Conservation (phyloP, 2,797 vertebrate species). For the Myoxocephalus aenaeus region DNA sequence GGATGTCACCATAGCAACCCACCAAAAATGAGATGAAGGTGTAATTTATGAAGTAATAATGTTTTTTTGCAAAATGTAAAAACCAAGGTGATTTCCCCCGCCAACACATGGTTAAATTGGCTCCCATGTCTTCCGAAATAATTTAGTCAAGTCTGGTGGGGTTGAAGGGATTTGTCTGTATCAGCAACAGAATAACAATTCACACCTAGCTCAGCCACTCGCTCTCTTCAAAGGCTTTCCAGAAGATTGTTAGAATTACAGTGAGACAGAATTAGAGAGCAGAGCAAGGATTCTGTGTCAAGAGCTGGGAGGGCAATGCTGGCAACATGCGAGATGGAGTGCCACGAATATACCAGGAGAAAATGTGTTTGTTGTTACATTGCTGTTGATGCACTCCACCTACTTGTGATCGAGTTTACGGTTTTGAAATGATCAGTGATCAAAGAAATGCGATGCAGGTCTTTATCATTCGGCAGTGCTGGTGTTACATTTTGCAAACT, state of each 20-base stretch:
- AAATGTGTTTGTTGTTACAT: slow-evolving; percentile 2
- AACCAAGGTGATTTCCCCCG: slow-evolving; percentile 31
- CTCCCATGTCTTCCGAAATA: slow-evolving; percentile 66
- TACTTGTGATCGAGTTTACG: background rate
- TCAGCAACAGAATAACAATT: slow-evolving; percentile 71
- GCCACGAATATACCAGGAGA: slow-evolving; percentile 29
- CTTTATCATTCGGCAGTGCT: background rate
- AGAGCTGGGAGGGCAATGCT: slow-evolving; percentile 48
- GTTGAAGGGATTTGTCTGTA: slow-evolving; percentile 69
- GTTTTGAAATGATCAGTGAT: background rate
- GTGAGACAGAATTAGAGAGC: slow-evolving; percentile 45
- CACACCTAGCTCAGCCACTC: slow-evolving; percentile 47
- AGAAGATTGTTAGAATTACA: slow-evolving; percentile 51
- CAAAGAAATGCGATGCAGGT: background rate
- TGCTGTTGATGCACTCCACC: background rate
- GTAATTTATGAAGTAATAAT: slow-evolving; percentile 62
- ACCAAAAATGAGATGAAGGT: slow-evolving; percentile 45
- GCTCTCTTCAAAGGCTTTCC: slow-evolving; percentile 62
- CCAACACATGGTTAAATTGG: slow-evolving; percentile 59
- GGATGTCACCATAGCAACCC: slow-evolving; percentile 71
- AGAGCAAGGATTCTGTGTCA: slow-evolving; percentile 55
- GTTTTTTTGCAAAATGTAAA: slow-evolving; percentile 27
- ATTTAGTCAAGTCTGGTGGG: slow-evolving; percentile 63
- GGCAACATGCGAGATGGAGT: slow-evolving; percentile 29
- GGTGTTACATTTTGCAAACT: background rate